Percentiles rank a stretch among this genome's conserved stretches.
Evolutionary conservation across 2,113 vertebrate species (phyloP).

Genomic region (Chlorodrepanis virens): DNA sequence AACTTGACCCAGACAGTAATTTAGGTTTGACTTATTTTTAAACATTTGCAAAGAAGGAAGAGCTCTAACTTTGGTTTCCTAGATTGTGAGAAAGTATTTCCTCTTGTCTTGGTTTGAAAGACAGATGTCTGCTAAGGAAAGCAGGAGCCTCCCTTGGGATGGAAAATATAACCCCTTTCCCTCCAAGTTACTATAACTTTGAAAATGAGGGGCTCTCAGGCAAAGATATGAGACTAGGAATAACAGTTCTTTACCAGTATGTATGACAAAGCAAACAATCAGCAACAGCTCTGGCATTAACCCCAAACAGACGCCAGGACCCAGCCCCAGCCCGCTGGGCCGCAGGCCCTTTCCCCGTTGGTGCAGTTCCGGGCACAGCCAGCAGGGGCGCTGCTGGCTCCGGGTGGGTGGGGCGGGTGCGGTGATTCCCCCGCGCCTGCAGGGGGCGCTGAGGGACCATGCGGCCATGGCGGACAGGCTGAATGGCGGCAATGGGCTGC

Average conservation of each 20-base stretch:
- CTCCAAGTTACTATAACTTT: neutral
- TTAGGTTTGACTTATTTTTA: neutral
- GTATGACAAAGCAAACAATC: too few relatives aligned
- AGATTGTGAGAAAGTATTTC: neutral
- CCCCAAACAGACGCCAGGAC: fast-evolving
- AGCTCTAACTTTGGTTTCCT: neutral
- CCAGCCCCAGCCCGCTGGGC: fast-evolving
- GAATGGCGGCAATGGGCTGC: fast-evolving
- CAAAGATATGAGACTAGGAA: neutral
- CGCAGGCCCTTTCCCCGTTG: fast-evolving
- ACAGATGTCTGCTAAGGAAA: neutral
- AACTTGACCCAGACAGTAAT: neutral
- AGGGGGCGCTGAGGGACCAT: neutral
- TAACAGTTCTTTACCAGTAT: neutral
- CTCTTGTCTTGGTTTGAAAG: neutral
- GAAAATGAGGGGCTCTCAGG: neutral
- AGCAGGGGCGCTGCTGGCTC: neutral
- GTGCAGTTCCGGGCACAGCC: neutral
- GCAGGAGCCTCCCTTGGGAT: too few relatives aligned
- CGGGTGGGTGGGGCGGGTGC: fast-evolving
- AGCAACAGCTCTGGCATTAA: fast-evolving
- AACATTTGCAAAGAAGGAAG: neutral
- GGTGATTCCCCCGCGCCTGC: fast-evolving
- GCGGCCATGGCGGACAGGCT: too few relatives aligned
- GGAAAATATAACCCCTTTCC: neutral